phyloP scores from a whole-genome alignment of 2,888 invertebrate species.

The Caenorhabditis sinica region DNA sequence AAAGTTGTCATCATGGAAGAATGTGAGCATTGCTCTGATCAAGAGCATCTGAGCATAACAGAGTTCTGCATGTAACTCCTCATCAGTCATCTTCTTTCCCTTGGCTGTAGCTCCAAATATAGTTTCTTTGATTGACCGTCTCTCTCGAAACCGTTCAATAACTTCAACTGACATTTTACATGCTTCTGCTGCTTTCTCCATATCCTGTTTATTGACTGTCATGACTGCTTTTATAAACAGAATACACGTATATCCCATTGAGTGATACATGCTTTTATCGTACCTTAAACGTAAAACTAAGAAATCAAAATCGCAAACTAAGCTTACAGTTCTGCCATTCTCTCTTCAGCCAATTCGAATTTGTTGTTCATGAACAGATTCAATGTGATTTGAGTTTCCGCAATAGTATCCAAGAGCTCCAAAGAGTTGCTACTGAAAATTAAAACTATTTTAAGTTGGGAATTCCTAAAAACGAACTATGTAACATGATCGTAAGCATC shows the following conservation, averaged over 20 bases:
- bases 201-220: conserved; percentile 89
- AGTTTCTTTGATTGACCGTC: conserved; percentile 74
- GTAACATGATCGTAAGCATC: conserved; percentile 77
- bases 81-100: conserved; percentile 70
- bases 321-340: conserved; percentile 91
- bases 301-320: too few relatives aligned
- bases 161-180: conserved; percentile 75
- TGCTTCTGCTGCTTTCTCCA: conserved; percentile 77
- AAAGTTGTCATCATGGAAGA: conserved; percentile 95
- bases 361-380: conserved; percentile 94
- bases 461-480: conserved; percentile 67
- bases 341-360: conserved; percentile 90
- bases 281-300: conserved; percentile 87
- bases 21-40: conserved; percentile 92
- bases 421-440: conserved; percentile 76
- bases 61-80: conserved; percentile 90
- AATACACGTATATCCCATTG: conserved; percentile 92
- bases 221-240: conserved; percentile 94
- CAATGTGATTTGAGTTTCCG: conserved; percentile 90
- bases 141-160: conserved; percentile 76
- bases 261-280: conserved; percentile 92
- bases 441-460: not conserved
- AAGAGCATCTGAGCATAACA: conserved; percentile 95
- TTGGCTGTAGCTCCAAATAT: conserved; percentile 73
- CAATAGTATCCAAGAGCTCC: conserved; percentile 88